Base-by-base conservation (phyloP, 2,113 vertebrate species). In the Entomyzon cyanotis region DNA sequence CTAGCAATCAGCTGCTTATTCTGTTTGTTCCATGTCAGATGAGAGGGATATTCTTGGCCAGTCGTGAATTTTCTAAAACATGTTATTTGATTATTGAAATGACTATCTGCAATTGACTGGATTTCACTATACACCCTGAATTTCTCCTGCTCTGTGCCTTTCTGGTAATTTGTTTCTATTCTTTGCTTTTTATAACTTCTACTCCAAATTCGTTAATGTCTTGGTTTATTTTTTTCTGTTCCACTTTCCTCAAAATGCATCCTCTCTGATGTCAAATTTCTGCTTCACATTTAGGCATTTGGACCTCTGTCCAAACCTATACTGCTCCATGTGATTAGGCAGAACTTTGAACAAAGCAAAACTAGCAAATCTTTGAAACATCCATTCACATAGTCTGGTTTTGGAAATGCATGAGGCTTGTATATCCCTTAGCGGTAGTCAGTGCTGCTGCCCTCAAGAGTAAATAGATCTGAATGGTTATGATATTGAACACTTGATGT, bases 381-480 rank as follows among this genome's bases (percentile, higher is more conserved):
- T 52, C 21, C 1, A 1, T 27, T 65, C 12, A 13, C 1, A 10
- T 15, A 27, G 9, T 64, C 9, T 50, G 23, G 0, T 4, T 30
- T 59, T 46, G 27, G 20, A n/a, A 81, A 11, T 27, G 9, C 16
- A 28, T 16, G 2, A 6, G 27, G 5, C 23, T 91, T 0, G 0
- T 58, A 17, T 27, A 62, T 14, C 13, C 23, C 21, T 44, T 15
- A 42, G 10, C 27, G 21, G 30, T 52, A 9, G 39, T 42, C 15
- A 17, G 10, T 59, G 33, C 28, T 65, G 8, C 12, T 70, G 2
- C 10, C 5, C 28, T 37, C 21, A 53, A 37, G 41, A 56, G 2
- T n/a, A 83, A 52, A 11, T 11, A 63, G 24, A 37, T 56, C 22
- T 35, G 28, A 64, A 35, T 35, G 5, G 15, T 56, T 88, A 41